A percentile compares a stretch with the other conserved stretches of the same genome.
Conservation (phyloP, 30 jellyfish, hydroid and myxozoan genomes). For the Aurelia coerulea region DNA sequence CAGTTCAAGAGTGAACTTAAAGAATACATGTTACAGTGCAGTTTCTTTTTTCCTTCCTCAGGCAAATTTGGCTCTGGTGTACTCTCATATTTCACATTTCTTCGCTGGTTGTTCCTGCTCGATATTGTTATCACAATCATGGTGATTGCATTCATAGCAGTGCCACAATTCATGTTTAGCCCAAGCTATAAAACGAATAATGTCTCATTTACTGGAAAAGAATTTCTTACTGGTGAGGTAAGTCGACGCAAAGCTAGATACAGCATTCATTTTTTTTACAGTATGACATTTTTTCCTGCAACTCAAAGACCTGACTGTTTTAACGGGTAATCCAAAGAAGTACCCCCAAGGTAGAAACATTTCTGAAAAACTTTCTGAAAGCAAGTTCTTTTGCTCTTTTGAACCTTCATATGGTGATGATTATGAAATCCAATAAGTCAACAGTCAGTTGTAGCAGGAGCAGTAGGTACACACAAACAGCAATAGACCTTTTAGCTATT, state of each 20-base stretch:
- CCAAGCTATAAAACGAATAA: conserved; percentile 60
- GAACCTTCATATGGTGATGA: no score
- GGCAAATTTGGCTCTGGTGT: conserved; percentile 95
- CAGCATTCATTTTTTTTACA: neutral
- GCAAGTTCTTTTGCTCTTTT: no score
- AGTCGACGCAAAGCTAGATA: neutral
- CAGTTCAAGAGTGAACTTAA: no score
- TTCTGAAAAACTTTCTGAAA: no score
- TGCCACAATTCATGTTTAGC: conserved; percentile 70
- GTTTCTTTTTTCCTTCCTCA: conserved; percentile 20
- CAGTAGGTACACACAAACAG: no score
- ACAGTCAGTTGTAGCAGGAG: no score
- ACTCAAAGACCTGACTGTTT: no score
- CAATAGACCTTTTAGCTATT: no score
- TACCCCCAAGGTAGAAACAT: no score
- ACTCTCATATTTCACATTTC: conserved; percentile 74
- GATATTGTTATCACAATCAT: conserved; percentile 55
- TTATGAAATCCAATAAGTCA: no score
- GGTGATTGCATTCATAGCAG: conserved; percentile 61
- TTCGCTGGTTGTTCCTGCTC: conserved; percentile 84
- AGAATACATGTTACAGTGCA: no score
- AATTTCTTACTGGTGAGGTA: conserved; percentile 89
- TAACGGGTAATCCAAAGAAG: no score
- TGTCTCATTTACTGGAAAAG: conserved; percentile 81
- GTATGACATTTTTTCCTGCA: neutral